Conservation (phyloP, 2,113 vertebrate genomes). For the Prunella fulvescens region DNA sequence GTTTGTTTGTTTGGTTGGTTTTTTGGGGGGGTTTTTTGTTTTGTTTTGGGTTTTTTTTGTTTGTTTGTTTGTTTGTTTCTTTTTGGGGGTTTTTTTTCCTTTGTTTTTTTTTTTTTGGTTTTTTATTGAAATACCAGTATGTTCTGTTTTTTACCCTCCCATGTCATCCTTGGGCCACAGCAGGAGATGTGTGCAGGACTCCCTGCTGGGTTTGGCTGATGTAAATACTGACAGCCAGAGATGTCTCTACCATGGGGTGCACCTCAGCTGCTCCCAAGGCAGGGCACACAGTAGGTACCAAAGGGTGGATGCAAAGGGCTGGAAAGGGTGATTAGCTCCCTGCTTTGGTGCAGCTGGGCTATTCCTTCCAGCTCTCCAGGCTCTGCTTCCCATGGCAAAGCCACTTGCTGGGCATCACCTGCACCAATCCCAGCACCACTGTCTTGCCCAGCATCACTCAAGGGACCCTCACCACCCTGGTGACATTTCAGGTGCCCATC, state of each 20-base stretch:
- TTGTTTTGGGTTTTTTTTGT: no score
- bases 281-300: rapidly evolving
- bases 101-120: background rate
- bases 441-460: background rate
- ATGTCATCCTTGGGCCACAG: background rate
- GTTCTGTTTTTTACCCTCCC: background rate
- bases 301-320: background rate
- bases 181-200: background rate
- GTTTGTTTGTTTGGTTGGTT: no score
- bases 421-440: rapidly evolving
- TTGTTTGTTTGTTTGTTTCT: no score
- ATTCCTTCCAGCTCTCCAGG: background rate
- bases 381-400: background rate
- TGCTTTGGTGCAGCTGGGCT: background rate
- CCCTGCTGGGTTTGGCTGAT: background rate
- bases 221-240: background rate
- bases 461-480: background rate
- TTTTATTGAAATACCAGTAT: background rate
- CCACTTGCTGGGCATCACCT: background rate
- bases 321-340: background rate
- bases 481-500: background rate
- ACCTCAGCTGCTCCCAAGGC: background rate
- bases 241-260: no score
- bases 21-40: no score
- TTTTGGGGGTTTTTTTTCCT: background rate